Conservation (phyloP, 2,113 vertebrate genomes). For the Strix uralensis region DNA sequence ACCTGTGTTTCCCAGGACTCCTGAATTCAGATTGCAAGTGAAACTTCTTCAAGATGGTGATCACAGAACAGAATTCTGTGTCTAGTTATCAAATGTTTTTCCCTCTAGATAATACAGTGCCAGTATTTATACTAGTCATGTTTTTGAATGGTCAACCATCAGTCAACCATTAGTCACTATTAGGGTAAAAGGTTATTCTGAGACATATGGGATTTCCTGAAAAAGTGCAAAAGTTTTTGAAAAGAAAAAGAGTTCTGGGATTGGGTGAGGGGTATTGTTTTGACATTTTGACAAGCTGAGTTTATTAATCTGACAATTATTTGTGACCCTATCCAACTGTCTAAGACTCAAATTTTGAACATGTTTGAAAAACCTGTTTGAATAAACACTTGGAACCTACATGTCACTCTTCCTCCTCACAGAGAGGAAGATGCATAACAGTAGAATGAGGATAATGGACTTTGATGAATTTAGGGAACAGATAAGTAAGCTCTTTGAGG, state of each 20-base stretch:
- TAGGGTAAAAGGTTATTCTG: background rate
- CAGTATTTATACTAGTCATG: background rate
- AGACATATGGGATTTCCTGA: background rate
- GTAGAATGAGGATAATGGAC: background rate
- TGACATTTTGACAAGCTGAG: background rate
- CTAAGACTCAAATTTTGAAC: background rate
- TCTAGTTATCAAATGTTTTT: background rate
- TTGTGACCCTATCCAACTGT: background rate
- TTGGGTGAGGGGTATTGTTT: rapidly evolving
- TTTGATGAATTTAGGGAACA: background rate
- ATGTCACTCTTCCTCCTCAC: background rate
- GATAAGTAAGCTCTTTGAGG: background rate
- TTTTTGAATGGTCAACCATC: background rate
- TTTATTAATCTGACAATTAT: background rate
- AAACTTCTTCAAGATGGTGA: background rate
- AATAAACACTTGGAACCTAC: background rate
- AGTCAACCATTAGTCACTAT: too few relatives aligned
- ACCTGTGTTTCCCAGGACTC: background rate
- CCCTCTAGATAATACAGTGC: background rate
- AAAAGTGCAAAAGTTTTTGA: background rate
- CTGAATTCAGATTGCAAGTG: background rate
- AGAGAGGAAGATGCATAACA: background rate
- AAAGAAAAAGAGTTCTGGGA: background rate
- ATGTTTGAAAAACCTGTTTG: background rate
- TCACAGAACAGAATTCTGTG: background rate